Percentiles rank a stretch among this genome's conserved stretches.
Evolutionary conservation across 2,113 vertebrate genomes (phyloP).

Genomic region (Python bivittatus): DNA sequence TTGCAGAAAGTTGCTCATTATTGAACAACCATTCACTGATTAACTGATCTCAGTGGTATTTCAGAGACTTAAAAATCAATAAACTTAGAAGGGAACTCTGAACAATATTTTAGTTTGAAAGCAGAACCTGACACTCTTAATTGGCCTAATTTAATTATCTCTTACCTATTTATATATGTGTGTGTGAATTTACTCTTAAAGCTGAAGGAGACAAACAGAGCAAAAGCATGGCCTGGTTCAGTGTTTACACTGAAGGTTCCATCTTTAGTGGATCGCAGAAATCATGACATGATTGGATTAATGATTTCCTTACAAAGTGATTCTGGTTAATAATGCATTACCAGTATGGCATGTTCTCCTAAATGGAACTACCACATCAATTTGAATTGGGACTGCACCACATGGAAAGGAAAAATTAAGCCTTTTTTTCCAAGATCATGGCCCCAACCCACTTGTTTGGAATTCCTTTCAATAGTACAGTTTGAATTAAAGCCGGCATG

Average conservation of each 20-base stretch:
- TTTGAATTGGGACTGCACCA: background rate
- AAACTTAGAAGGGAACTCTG: background rate
- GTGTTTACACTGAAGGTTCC: background rate
- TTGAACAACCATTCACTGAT: slow-evolving; percentile 21
- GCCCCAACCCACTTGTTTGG: background rate
- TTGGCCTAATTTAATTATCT: background rate
- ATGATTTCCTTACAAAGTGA: background rate
- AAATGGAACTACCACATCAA: background rate
- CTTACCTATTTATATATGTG: slow-evolving; percentile 13
- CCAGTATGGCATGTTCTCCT: background rate
- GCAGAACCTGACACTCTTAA: background rate
- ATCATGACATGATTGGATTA: background rate
- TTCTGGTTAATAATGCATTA: background rate
- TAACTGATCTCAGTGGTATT: background rate
- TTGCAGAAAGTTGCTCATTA: slow-evolving; percentile 14
- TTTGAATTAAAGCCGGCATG: background rate
- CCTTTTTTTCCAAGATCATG: background rate
- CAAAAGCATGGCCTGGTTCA: background rate
- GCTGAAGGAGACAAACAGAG: background rate
- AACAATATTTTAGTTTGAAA: slow-evolving; percentile 12
- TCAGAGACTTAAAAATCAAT: slow-evolving; percentile 20
- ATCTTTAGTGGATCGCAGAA: background rate
- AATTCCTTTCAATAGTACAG: background rate
- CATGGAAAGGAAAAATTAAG: background rate
- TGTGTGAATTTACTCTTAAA: background rate